phyloP scores from a whole-genome alignment of 2,888 invertebrate species.

The Zygogramma bicolorata region DNA sequence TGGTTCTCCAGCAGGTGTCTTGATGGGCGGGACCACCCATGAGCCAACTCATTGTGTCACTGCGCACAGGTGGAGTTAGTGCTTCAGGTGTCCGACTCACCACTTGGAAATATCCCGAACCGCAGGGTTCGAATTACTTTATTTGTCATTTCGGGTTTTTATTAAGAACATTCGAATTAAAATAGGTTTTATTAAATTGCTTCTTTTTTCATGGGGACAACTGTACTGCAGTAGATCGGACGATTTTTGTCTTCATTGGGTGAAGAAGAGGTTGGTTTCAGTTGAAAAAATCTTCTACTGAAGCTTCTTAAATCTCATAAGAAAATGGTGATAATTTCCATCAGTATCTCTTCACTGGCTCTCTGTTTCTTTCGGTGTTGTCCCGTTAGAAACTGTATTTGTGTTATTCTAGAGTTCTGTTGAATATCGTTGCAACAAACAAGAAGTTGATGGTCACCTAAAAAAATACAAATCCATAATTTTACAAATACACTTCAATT shows the following conservation, averaged over 20 bases:
- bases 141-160: constrained; percentile 5
- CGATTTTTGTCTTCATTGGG: not conserved
- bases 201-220: not conserved
- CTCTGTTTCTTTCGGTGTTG: no score
- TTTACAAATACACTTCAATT: no score
- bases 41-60: constrained; percentile 50
- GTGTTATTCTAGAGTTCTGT: no score
- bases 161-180: not conserved
- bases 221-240: not conserved
- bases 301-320: no score
- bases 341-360: no score
- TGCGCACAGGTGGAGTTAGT: constrained; percentile 49
- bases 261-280: no score
- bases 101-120: constrained; percentile 24
- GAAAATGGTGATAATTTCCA: no score
- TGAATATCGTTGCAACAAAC: no score
- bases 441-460: no score
- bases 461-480: no score
- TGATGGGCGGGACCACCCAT: constrained; percentile 50
- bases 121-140: not conserved
- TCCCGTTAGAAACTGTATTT: no score
- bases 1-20: constrained; percentile 47
- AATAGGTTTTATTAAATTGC: not conserved
- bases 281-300: no score
- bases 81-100: constrained; percentile 48